phyloP scores from a whole-genome alignment of 2,113 vertebrate species.

The Perca flavescens region DNA sequence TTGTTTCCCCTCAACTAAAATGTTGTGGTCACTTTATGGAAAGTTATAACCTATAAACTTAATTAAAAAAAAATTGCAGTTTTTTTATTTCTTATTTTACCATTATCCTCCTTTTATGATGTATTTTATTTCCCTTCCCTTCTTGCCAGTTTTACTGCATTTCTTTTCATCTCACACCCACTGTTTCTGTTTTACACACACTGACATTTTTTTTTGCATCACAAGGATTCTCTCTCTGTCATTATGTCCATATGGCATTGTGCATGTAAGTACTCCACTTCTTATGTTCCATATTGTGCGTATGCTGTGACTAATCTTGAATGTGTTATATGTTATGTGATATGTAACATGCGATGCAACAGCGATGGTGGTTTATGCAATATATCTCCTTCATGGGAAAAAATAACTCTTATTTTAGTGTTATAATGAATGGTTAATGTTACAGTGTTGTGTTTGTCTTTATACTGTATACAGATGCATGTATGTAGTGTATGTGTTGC shows the following conservation, averaged over 20 bases:
- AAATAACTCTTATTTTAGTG: not conserved
- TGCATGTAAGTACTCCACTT: not conserved
- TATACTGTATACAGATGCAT: not conserved
- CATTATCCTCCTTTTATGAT: not conserved
- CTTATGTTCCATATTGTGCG: not conserved
- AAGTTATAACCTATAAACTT: not conserved
- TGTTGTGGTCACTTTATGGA: not conserved
- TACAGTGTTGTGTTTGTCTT: constrained; percentile 3
- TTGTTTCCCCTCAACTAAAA: not conserved
- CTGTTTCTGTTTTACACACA: constrained; percentile 9
- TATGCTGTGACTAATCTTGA: not conserved
- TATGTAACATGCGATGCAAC: not conserved
- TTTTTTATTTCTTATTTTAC: not conserved
- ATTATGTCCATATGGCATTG: not conserved
- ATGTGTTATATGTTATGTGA: not conserved
- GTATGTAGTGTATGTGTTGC: constrained; percentile 29
- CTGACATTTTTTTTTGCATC: not conserved
- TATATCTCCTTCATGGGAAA: not conserved
- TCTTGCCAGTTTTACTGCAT: not conserved
- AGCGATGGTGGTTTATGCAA: not conserved
- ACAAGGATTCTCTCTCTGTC: constrained; percentile 8
- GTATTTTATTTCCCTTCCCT: not conserved
- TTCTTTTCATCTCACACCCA: not conserved
- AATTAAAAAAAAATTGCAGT: no score
- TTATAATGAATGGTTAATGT: not conserved